phyloP scores from a whole-genome alignment of 2,888 invertebrate species.

The Cotesia congregata region DNA sequence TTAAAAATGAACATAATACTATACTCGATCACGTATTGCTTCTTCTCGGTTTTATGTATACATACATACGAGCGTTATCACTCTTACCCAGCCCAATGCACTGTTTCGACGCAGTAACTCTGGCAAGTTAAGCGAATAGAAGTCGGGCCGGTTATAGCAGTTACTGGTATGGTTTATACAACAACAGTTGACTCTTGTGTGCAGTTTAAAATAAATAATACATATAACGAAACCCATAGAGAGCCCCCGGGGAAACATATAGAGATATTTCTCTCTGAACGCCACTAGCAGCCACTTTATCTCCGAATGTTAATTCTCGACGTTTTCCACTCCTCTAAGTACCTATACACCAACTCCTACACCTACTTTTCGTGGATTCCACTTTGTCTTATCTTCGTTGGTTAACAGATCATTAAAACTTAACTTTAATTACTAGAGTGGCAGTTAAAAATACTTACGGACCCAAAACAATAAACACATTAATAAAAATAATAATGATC shows the following conservation, averaged over 20 bases:
- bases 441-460: neutral
- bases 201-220: neutral
- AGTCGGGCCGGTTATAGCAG: slow-evolving; percentile 21
- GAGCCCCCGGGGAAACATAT: neutral
- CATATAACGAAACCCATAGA: neutral
- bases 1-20: too few species aligned
- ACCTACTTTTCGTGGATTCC: neutral
- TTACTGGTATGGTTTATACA: neutral
- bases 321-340: neutral
- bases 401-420: slow-evolving; percentile 1
- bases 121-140: slow-evolving; percentile 8
- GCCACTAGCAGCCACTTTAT: neutral
- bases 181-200: neutral
- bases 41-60: neutral
- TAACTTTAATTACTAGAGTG: neutral
- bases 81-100: slow-evolving; percentile 37
- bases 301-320: neutral
- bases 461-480: neutral
- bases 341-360: neutral
- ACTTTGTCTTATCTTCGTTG: neutral
- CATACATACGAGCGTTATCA: slow-evolving; percentile 21
- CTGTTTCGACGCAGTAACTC: slow-evolving; percentile 40
- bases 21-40: slow-evolving; percentile 4
- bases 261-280: neutral
- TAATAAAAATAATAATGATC: neutral